phyloP scores from a whole-genome alignment of 2,113 vertebrate genomes.

The Oryctolagus cuniculus region DNA sequence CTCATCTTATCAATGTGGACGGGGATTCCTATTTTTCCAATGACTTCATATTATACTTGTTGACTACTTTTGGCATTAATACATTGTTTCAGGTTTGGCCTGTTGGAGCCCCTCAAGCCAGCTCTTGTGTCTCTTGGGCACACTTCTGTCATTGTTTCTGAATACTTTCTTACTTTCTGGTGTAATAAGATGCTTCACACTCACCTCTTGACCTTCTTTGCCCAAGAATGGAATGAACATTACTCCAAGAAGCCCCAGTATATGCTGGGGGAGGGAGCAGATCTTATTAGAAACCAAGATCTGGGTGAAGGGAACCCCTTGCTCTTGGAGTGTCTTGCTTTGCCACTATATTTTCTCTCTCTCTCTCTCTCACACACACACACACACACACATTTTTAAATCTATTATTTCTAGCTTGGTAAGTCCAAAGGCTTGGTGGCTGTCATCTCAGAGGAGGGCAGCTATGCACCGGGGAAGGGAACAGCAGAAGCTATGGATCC shows the following conservation, averaged over 20 bases:
- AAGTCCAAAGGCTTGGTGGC: not conserved
- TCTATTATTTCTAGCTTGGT: conserved; percentile 14
- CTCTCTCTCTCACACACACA: too few species aligned
- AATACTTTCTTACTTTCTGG: not conserved
- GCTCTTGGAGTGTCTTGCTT: not conserved
- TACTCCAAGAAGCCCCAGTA: not conserved
- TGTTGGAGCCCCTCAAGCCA: not conserved
- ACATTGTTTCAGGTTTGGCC: not conserved
- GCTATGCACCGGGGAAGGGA: not conserved
- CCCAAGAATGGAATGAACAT: not conserved
- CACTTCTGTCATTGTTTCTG: not conserved
- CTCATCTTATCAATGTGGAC: not conserved
- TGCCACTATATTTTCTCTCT: not conserved
- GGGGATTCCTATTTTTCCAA: not conserved
- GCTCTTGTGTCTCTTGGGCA: not conserved
- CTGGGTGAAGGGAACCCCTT: not conserved
- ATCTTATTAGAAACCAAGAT: not conserved
- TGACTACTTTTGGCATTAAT: not conserved
- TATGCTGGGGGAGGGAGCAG: not conserved
- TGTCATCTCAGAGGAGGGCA: not conserved
- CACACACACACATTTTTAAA: not conserved
- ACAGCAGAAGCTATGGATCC: not conserved
- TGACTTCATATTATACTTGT: not conserved
- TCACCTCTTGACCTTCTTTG: not conserved
- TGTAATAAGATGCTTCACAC: not conserved